Evolutionary conservation across 2,888 invertebrate genomes (phyloP).

Genomic region (Agrochola lychnidis): DNA sequence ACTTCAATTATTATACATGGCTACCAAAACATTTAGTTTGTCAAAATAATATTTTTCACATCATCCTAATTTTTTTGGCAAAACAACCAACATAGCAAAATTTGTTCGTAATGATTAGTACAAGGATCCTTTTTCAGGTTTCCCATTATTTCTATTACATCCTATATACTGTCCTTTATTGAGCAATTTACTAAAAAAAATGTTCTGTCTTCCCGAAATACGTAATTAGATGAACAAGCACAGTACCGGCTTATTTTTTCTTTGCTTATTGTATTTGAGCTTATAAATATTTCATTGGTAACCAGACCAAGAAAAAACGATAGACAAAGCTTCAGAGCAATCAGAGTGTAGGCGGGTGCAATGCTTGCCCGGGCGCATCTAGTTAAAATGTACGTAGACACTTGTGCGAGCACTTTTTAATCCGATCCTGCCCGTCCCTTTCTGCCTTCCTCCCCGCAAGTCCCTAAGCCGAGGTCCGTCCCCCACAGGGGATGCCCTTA

Average conservation of each 20-base stretch:
- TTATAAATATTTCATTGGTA: conserved; percentile 28
- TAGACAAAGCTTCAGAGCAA: not conserved
- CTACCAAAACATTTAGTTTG: not conserved
- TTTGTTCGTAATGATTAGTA: not conserved
- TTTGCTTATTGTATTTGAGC: conserved; percentile 17
- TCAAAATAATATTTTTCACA: no score
- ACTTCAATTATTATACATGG: not conserved
- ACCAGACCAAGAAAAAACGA: conserved; percentile 1
- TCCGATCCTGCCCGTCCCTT: no score
- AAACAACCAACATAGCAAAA: no score
- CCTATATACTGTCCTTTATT: conserved; percentile 23
- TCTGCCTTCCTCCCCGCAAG: no score
- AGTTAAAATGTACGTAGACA: not conserved
- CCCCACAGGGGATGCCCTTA: no score
- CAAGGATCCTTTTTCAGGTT: not conserved
- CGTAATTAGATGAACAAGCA: conserved; percentile 31
- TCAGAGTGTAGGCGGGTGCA: no score
- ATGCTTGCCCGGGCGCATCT: no score
- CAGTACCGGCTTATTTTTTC: conserved; percentile 22
- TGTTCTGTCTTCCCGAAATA: not conserved
- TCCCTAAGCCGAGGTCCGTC: no score
- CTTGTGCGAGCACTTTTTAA: no score
- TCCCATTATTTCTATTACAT: conserved; percentile 11
- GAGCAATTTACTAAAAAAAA: conserved; percentile 9
- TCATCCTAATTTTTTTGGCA: no score